Percentiles rank a stretch among this genome's conserved stretches.
Conservation (phyloP, 2,797 vertebrate species). For the Jordanella pulchra region DNA sequence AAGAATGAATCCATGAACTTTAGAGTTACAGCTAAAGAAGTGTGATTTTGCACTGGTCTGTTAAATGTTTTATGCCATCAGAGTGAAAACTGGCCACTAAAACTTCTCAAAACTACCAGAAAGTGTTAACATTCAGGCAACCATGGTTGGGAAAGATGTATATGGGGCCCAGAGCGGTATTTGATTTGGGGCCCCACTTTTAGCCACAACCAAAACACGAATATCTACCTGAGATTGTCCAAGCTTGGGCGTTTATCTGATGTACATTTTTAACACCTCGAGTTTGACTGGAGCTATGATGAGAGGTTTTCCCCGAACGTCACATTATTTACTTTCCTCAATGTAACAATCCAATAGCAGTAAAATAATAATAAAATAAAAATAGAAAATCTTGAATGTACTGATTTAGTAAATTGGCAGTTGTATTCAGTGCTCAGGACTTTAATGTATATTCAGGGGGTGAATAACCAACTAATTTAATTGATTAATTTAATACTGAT, state of each 20-base stretch:
- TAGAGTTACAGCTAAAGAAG: not conserved
- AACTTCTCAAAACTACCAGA: constrained; percentile 23
- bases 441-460: not conserved
- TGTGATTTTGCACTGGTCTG: not conserved
- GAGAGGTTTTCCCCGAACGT: not conserved
- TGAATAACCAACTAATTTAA: not conserved
- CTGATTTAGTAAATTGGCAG: not conserved
- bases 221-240: too few species aligned
- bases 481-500: too few species aligned
- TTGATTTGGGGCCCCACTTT: not conserved
- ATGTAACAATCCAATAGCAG: not conserved
- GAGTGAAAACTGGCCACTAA: constrained; percentile 27
- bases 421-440: not conserved
- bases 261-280: not conserved
- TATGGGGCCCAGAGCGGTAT: not conserved
- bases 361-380: too few species aligned
- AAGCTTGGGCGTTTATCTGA: not conserved
- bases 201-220: not conserved
- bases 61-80: not conserved
- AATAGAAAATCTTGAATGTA: too few species aligned
- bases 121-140: constrained; percentile 18
- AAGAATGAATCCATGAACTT: not conserved
- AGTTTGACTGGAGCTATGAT: too few species aligned
- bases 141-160: not conserved
- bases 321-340: not conserved